phyloP scores from a whole-genome alignment of 1,140 invertebrate species.

The Drosophila sp. region DNA sequence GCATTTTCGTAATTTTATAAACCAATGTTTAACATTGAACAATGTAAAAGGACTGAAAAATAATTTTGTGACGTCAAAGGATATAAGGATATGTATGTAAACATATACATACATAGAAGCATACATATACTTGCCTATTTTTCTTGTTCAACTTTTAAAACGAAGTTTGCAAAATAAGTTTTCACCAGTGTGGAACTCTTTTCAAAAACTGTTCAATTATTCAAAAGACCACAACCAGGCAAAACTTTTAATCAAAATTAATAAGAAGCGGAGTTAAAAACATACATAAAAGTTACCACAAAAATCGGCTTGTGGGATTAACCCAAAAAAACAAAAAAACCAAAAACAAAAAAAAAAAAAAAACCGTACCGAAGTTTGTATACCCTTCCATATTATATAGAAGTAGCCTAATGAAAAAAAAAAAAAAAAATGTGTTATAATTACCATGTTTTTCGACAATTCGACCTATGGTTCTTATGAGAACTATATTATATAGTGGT shows the following conservation, averaged over 20 bases:
- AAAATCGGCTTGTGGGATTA: constrained; percentile 53
- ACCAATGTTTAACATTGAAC: no score
- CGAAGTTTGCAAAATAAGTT: not conserved
- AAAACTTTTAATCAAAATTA: constrained; percentile 59
- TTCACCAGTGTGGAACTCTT: not conserved
- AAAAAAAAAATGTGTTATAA: no score
- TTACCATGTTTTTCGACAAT: no score
- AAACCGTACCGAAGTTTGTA: not conserved
- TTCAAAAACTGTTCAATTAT: constrained; percentile 43
- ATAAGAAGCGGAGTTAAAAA: constrained; percentile 36
- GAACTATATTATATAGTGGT: no score
- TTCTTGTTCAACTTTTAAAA: not conserved
- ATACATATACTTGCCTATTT: not conserved
- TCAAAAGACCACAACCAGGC: constrained; percentile 22
- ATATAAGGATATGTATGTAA: not conserved
- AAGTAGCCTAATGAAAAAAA: no score
- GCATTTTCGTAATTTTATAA: no score
- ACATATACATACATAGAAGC: not conserved
- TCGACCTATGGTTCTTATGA: no score
- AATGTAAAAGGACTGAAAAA: no score
- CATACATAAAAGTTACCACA: constrained; percentile 31
- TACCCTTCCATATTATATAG: no score
- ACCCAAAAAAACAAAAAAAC: constrained; percentile 22
- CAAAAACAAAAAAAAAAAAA: not conserved
- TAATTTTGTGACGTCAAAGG: not conserved